A percentile compares a stretch with the other conserved stretches of the same genome.
phyloP scores from a whole-genome alignment of 2,113 vertebrate species.

The Grammomys surdaster region DNA sequence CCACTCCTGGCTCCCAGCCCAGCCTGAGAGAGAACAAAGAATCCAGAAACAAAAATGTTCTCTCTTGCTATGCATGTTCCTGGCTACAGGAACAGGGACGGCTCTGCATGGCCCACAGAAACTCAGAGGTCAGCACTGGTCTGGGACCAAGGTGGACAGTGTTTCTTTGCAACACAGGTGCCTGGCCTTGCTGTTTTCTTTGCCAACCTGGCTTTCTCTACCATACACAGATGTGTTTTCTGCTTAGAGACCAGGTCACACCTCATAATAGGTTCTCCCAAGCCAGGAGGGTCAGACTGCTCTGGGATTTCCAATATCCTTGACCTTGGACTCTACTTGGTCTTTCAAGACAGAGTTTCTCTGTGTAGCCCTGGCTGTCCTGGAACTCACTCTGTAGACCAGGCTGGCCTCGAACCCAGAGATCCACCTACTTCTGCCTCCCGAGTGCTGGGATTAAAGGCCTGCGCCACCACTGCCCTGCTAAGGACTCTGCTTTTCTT shows the following conservation, averaged over 20 bases:
- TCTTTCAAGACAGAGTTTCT: not conserved
- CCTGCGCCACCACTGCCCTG: not conserved
- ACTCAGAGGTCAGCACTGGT: not conserved
- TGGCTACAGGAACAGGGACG: not conserved
- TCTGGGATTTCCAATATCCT: not conserved
- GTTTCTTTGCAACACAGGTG: not conserved
- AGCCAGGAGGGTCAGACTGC: not conserved
- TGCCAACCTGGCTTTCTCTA: not conserved
- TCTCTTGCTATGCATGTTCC: not conserved
- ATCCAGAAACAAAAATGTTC: not conserved
- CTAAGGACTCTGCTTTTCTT: not conserved
- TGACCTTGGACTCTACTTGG: not conserved
- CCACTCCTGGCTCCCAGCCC: conserved; percentile 3
- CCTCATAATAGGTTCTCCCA: not conserved
- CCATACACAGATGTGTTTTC: not conserved
- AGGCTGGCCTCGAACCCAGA: not conserved
- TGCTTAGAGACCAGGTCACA: no score
- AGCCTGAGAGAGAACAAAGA: not conserved
- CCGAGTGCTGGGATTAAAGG: not conserved
- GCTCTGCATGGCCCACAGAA: not conserved
- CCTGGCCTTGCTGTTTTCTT: fast-evolving
- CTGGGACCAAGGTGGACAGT: not conserved
- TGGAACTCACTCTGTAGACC: not conserved
- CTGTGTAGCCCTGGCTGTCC: not conserved
- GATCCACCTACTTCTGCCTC: not conserved